Conservation (phyloP, 2,888 invertebrate genomes). For the Sinhomidia bicolor region DNA sequence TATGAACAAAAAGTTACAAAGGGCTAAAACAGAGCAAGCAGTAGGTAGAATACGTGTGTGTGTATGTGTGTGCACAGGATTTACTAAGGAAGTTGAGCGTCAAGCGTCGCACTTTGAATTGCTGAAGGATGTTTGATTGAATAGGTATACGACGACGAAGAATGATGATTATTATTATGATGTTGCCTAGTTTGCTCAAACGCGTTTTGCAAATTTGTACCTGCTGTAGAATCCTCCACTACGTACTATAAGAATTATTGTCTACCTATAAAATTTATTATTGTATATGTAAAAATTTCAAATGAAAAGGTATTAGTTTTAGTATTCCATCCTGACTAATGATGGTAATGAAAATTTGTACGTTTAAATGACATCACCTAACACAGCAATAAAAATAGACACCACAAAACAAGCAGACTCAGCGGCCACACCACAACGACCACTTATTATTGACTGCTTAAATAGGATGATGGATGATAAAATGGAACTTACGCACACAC, state of each 20-base stretch:
- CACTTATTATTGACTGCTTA: conserved; percentile 47
- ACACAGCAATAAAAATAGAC: conserved; percentile 59
- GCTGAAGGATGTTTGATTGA: conserved; percentile 16
- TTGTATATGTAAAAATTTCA: background rate
- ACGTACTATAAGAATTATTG: background rate
- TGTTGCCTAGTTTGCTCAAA: background rate
- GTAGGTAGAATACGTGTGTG: too few species aligned
- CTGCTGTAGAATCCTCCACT: background rate
- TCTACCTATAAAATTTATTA: too few species aligned
- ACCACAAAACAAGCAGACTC: conserved; percentile 1
- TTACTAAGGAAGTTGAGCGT: background rate
- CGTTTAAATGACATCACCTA: conserved; percentile 58
- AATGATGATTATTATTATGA: too few species aligned
- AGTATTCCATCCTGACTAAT: background rate
- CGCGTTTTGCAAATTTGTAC: background rate
- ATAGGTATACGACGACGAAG: background rate
- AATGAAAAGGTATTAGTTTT: conserved; percentile 19
- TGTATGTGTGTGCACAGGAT: conserved; percentile 18
- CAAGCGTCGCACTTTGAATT: background rate
- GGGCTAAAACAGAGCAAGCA: too few species aligned
- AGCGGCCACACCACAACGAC: conserved; percentile 45
- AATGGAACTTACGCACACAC: conserved; percentile 44
- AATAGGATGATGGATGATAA: conserved; percentile 44
- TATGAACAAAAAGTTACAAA: background rate
- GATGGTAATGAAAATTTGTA: conserved; percentile 44